Evolutionary conservation across 2,888 invertebrate species (phyloP).

Genomic region (Byasa hedistus): DNA sequence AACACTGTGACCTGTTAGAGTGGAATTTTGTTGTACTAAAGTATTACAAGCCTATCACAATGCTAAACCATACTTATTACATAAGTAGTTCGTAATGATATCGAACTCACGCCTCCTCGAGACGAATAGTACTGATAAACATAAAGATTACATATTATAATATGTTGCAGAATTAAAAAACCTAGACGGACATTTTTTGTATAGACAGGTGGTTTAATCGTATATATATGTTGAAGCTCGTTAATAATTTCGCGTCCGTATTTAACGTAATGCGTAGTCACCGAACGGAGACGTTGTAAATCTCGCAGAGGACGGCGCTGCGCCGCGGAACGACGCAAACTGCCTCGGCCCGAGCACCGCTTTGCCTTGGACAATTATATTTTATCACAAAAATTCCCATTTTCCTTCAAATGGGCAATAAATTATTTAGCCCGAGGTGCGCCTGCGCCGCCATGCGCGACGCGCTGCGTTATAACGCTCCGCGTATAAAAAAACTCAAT

Average conservation of each 20-base stretch:
- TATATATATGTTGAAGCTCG: too few species aligned
- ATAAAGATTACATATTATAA: too few species aligned
- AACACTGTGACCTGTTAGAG: too few species aligned
- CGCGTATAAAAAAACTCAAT: slow-evolving; percentile 50
- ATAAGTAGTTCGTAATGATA: too few species aligned
- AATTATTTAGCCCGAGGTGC: slow-evolving; percentile 60
- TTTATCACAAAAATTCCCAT: slow-evolving; percentile 61
- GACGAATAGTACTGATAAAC: too few species aligned
- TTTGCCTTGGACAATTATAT: slow-evolving; percentile 46
- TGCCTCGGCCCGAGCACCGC: slow-evolving; percentile 37
- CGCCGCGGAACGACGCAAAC: slow-evolving; percentile 37
- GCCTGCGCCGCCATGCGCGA: slow-evolving; percentile 53
- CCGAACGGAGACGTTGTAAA: slow-evolving; percentile 20
- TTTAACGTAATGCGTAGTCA: background rate
- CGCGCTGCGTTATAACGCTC: slow-evolving; percentile 52
- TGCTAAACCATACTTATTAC: too few species aligned
- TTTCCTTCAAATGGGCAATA: slow-evolving; percentile 69
- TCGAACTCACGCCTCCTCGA: too few species aligned
- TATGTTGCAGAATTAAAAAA: too few species aligned
- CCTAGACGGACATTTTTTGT: too few species aligned
- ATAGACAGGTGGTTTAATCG: too few species aligned
- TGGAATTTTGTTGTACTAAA: too few species aligned
- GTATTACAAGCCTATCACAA: too few species aligned
- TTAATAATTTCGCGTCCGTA: background rate
- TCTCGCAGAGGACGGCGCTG: slow-evolving; percentile 9